Percentiles rank a stretch among this genome's conserved stretches.
Evolutionary conservation across 2,888 invertebrate genomes (phyloP).

Genomic region (Mesorhabditis spiculigera): DNA sequence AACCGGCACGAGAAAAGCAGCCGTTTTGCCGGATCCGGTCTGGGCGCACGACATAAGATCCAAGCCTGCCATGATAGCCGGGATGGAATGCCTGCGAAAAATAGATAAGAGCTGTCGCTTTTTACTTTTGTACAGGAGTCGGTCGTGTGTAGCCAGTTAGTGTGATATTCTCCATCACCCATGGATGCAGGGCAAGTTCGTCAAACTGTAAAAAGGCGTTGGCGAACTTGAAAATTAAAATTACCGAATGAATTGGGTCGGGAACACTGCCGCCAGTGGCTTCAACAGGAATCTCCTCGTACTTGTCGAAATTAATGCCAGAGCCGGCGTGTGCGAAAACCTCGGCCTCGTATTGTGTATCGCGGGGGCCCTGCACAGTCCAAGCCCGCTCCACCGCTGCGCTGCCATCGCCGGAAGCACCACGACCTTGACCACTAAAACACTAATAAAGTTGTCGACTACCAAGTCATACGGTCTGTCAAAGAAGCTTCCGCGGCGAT

Average conservation of each 20-base stretch:
- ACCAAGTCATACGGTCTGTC: no score
- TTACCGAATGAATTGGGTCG: slow-evolving; percentile 78
- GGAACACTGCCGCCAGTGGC: slow-evolving; percentile 94
- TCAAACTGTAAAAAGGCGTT: slow-evolving; percentile 38
- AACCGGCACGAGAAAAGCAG: slow-evolving; percentile 95
- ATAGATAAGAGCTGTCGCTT: no score
- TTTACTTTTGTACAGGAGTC: slow-evolving; percentile 60
- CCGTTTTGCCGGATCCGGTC: slow-evolving; percentile 60
- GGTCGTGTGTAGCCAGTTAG: slow-evolving; percentile 61
- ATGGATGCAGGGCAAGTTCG: slow-evolving; percentile 53
- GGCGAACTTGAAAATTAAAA: slow-evolving; percentile 13
- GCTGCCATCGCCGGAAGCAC: no score
- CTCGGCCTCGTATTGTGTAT: slow-evolving; percentile 59
- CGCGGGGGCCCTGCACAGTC: slow-evolving; percentile 38
- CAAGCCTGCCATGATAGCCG: slow-evolving; percentile 75
- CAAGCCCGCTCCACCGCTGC: slow-evolving; percentile 14
- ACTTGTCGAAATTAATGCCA: slow-evolving; percentile 95
- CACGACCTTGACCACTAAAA: no score
- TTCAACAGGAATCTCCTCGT: slow-evolving; percentile 99
- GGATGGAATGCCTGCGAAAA: slow-evolving; percentile 92
- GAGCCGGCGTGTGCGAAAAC: slow-evolving; percentile 76
- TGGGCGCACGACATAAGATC: slow-evolving; percentile 82
- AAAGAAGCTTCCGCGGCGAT: no score
- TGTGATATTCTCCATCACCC: slow-evolving; percentile 60
- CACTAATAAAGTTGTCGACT: no score